These are phyloP conservation scores for Sardinella longiceps DNA, from an alignment of 2,797 vertebrate species.

Conservation along the genomic window DNA sequence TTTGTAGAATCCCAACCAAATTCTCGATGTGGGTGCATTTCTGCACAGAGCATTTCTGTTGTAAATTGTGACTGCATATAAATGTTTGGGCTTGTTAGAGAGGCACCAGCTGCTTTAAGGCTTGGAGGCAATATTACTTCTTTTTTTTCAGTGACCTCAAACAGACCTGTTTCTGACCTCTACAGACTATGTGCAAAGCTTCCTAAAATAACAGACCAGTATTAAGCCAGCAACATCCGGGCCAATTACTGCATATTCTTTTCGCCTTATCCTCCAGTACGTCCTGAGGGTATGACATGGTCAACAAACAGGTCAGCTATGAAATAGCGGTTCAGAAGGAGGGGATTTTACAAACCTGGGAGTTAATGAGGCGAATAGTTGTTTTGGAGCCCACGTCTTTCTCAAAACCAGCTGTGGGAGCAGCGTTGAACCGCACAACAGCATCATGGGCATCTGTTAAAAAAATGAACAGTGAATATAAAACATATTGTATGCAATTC, in stretches of 20 bases:
- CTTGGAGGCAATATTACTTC: background rate
- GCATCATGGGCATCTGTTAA: slow-evolving; percentile 76
- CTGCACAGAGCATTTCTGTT: background rate
- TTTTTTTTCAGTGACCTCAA: background rate
- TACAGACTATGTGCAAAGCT: background rate
- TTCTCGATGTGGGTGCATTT: background rate
- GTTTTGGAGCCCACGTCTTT: slow-evolving; percentile 80
- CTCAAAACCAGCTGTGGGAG: slow-evolving; percentile 74
- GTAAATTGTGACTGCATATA: background rate
- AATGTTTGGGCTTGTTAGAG: background rate
- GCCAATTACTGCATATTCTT: background rate
- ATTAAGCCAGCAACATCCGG: no score
- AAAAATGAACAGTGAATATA: slow-evolving; percentile 23
- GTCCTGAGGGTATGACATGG: background rate
- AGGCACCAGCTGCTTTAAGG: background rate
- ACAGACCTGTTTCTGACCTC: background rate
- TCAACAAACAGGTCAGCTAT: background rate
- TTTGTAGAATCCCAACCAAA: no score
- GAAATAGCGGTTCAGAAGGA: background rate
- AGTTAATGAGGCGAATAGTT: slow-evolving; percentile 80
- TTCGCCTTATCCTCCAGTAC: no score
- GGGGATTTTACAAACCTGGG: slow-evolving; percentile 66
- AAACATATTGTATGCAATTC: background rate
- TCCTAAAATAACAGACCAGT: no score
- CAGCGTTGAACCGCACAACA: slow-evolving; percentile 78